Evolutionary conservation across 1,140 invertebrate genomes (phyloP).

Genomic region (Bombyx mori): DNA sequence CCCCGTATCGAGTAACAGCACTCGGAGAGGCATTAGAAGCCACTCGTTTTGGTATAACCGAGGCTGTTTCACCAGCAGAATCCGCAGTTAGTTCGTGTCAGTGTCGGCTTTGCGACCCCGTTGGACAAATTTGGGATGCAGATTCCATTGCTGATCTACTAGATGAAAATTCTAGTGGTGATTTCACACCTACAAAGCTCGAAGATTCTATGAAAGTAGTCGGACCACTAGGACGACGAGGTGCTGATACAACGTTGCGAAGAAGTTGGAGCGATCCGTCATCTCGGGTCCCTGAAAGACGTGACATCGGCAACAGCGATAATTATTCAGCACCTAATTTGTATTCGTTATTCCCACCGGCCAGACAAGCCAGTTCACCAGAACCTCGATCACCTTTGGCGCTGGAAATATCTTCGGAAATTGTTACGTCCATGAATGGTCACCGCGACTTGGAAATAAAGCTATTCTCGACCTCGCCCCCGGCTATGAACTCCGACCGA

Average conservation of each 20-base stretch:
- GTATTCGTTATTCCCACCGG: constrained; percentile 72
- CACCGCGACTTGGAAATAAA: constrained; percentile 85
- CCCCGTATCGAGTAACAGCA: constrained; percentile 53
- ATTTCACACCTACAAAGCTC: constrained; percentile 60
- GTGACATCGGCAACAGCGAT: constrained; percentile 46
- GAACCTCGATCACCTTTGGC: constrained; percentile 50
- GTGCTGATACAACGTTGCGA: constrained; percentile 65
- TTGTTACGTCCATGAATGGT: constrained; percentile 82
- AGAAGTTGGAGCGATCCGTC: constrained; percentile 77
- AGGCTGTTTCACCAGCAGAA: constrained; percentile 56
- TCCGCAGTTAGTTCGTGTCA: constrained; percentile 77
- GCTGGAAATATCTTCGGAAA: constrained; percentile 82
- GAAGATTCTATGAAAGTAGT: constrained; percentile 66
- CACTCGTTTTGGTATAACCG: constrained; percentile 49
- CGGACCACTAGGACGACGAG: constrained; percentile 45
- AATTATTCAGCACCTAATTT: constrained; percentile 48
- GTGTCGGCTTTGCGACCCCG: constrained; percentile 84
- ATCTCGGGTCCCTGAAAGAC: constrained; percentile 51
- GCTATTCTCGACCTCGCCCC: constrained; percentile 76
- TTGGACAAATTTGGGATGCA: constrained; percentile 83
- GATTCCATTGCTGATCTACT: constrained; percentile 66
- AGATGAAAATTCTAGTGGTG: constrained; percentile 58
- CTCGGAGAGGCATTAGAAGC: constrained; percentile 65
- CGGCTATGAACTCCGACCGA: constrained; percentile 52
- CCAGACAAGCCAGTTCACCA: constrained; percentile 59